Evolutionary conservation across 2,888 invertebrate species (phyloP).

Genomic region (Elmis aenea): DNA sequence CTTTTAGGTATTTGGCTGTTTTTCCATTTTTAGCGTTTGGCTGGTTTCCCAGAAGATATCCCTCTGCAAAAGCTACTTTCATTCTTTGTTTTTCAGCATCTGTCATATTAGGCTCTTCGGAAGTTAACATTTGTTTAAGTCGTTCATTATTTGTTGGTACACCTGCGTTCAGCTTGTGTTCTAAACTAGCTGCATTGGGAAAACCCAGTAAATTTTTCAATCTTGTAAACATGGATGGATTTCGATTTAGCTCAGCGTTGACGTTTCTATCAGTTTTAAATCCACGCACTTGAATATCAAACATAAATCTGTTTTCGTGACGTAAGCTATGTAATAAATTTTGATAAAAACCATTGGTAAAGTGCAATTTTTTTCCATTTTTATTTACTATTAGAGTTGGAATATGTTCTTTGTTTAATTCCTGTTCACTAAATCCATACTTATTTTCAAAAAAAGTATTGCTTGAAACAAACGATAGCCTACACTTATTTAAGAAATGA

Average conservation of each 20-base stretch:
- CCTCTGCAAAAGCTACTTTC: slow-evolving; percentile 88
- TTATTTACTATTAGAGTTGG: slow-evolving; percentile 30
- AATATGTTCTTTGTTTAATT: slow-evolving; percentile 29
- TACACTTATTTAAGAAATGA: slow-evolving; percentile 38
- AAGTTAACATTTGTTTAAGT: slow-evolving; percentile 51
- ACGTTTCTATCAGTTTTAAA: slow-evolving; percentile 77
- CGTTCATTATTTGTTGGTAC: slow-evolving; percentile 42
- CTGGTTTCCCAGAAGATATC: slow-evolving; percentile 70
- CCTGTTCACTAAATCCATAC: slow-evolving; percentile 40
- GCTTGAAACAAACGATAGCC: slow-evolving; percentile 43
- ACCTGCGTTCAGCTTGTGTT: slow-evolving; percentile 24
- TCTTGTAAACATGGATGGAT: slow-evolving; percentile 65
- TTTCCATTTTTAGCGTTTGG: slow-evolving; percentile 46
- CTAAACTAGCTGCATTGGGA: slow-evolving; percentile 22
- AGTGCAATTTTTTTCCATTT: slow-evolving; percentile 6
- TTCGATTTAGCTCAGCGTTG: slow-evolving; percentile 64
- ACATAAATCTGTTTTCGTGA: slow-evolving; percentile 35
- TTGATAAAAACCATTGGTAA: slow-evolving; percentile 37
- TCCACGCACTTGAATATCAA: slow-evolving; percentile 58
- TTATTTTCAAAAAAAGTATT: slow-evolving; percentile 48
- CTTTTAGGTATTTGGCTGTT: slow-evolving; percentile 59
- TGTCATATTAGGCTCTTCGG: slow-evolving; percentile 46
- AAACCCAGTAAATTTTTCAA: slow-evolving; percentile 54
- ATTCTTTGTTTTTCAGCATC: slow-evolving; percentile 65
- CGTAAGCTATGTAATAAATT: slow-evolving; percentile 33